A percentile compares a stretch with the other conserved stretches of the same genome.
Evolutionary conservation across 2,888 invertebrate genomes (phyloP).

Genomic region (Chloroclystis v-ata): DNA sequence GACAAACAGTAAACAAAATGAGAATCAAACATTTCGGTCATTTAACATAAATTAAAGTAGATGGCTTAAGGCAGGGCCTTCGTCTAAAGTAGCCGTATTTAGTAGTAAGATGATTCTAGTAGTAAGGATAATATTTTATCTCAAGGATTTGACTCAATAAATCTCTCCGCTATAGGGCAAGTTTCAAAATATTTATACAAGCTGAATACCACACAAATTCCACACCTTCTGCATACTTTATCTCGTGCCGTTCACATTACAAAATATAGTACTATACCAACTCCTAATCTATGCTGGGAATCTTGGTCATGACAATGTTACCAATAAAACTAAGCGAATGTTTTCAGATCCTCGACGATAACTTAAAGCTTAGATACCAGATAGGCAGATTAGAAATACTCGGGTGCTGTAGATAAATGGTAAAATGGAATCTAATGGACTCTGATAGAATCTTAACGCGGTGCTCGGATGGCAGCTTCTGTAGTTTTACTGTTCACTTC

Average conservation of each 20-base stretch:
- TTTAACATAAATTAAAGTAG: too few relatives aligned
- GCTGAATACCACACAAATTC: not conserved
- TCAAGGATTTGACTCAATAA: too few relatives aligned
- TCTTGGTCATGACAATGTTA: conserved; percentile 21
- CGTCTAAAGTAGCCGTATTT: too few relatives aligned
- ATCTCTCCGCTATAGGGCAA: too few relatives aligned
- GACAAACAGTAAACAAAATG: too few relatives aligned
- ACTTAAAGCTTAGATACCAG: conserved; percentile 14
- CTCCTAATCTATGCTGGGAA: conserved; percentile 15
- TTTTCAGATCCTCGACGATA: conserved; percentile 17
- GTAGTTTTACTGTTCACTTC: conserved; percentile 1
- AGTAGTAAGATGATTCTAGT: too few relatives aligned
- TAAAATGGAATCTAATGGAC: conserved; percentile 5
- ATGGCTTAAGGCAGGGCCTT: too few relatives aligned
- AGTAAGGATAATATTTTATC: too few relatives aligned
- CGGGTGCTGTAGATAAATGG: conserved; percentile 4
- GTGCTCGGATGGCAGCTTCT: conserved; percentile 1
- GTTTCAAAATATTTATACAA: too few relatives aligned
- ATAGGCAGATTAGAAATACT: conserved; percentile 12
- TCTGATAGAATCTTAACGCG: conserved; percentile 1
- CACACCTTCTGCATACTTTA: not conserved
- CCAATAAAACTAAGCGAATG: conserved; percentile 21
- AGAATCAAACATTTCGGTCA: too few relatives aligned
- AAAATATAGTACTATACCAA: conserved; percentile 1
- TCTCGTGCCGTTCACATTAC: not conserved